phyloP scores from a whole-genome alignment of 92 coral and sea anemone genomes.

The Palythoa grandiflora region DNA sequence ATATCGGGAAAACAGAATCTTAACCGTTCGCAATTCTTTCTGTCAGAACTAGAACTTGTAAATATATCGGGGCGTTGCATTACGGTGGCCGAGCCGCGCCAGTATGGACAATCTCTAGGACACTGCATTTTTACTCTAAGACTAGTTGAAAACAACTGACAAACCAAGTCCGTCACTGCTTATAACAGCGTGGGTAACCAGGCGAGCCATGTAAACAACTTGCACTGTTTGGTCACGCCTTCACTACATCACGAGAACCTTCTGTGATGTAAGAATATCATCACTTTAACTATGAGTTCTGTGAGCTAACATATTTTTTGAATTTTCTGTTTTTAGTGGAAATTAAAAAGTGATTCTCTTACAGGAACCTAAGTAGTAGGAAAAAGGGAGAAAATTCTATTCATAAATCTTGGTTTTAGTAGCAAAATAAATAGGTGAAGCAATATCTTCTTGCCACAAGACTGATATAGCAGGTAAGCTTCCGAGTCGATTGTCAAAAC shows the following conservation, averaged over 20 bases:
- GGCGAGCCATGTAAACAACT: slow-evolving; percentile 42
- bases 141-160: slow-evolving; percentile 28
- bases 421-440: neutral
- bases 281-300: neutral
- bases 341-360: neutral
- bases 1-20: slow-evolving; percentile 12
- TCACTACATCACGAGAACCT: slow-evolving; percentile 46
- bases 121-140: slow-evolving; percentile 38
- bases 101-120: slow-evolving; percentile 42
- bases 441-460: slow-evolving; percentile 26
- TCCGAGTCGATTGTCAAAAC: neutral
- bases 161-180: neutral
- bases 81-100: neutral
- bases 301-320: slow-evolving; percentile 1
- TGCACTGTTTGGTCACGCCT: slow-evolving; percentile 49
- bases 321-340: neutral
- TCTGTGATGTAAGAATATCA: slow-evolving; percentile 41
- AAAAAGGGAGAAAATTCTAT: neutral
- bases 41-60: slow-evolving; percentile 6
- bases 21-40: slow-evolving; percentile 8
- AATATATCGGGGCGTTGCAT: slow-evolving; percentile 20
- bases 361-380: neutral
- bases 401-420: neutral
- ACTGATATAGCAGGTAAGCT: slow-evolving; percentile 22
- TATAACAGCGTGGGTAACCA: slow-evolving; percentile 36